Evolutionary conservation across 2,113 vertebrate genomes (phyloP).

Genomic region (Apodemus speciosus): DNA sequence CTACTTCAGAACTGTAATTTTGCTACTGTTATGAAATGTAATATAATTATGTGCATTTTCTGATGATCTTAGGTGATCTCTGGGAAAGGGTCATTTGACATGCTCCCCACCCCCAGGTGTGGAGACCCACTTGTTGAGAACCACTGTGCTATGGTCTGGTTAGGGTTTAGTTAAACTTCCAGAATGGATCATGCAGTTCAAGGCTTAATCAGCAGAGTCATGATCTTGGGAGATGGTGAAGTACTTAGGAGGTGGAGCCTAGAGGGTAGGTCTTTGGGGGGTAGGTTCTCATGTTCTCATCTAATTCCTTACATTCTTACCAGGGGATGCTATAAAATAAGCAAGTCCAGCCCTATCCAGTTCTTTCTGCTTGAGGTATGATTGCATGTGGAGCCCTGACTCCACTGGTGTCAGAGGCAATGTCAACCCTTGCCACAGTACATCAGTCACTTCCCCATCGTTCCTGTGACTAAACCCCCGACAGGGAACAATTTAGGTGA

Average conservation of each 20-base stretch:
- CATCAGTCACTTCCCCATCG: background rate
- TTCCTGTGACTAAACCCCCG: background rate
- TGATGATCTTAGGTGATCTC: background rate
- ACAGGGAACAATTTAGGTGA: background rate
- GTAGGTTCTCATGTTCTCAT: background rate
- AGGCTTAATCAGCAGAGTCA: background rate
- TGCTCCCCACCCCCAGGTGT: background rate
- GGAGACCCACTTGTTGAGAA: background rate
- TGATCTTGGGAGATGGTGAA: background rate
- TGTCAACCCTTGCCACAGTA: background rate
- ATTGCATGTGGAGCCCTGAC: background rate
- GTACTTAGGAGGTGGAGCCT: background rate
- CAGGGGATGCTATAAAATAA: background rate
- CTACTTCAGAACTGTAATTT: background rate
- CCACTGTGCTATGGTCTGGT: background rate
- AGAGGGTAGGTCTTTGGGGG: background rate
- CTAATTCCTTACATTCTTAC: background rate
- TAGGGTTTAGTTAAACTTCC: background rate
- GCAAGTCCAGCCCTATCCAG: background rate
- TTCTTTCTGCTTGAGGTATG: background rate
- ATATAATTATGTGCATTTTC: background rate
- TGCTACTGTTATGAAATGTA: background rate
- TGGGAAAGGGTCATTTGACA: background rate
- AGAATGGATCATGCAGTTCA: background rate
- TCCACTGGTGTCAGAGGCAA: background rate